Conservation (phyloP, 2,113 vertebrate species). For the Tyto alba region DNA sequence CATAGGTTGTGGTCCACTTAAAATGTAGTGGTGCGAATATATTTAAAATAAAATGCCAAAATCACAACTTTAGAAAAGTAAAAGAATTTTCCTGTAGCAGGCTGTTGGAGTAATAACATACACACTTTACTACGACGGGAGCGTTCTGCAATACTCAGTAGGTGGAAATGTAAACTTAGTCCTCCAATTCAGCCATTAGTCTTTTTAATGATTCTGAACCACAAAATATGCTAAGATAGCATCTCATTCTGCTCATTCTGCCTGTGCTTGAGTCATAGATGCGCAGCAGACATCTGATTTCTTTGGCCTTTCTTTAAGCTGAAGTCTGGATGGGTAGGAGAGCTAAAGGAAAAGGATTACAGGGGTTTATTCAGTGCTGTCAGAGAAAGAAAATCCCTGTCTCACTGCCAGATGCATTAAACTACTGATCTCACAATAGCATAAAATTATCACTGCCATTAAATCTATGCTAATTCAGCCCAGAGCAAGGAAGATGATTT, state of each 20-base stretch:
- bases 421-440: constrained; percentile 45
- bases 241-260: neutral
- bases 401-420: constrained; percentile 52
- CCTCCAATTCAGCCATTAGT: neutral
- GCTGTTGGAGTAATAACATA: neutral
- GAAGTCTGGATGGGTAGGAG: neutral
- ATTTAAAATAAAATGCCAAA: neutral
- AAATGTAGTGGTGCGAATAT: rapidly evolving
- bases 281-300: neutral
- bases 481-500: constrained; percentile 29
- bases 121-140: neutral
- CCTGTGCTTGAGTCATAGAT: neutral
- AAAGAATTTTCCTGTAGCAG: neutral
- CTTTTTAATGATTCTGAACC: constrained; percentile 12
- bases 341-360: constrained; percentile 28
- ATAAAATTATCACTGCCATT: constrained; percentile 65
- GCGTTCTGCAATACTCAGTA: neutral
- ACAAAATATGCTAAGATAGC: neutral
- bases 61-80: neutral
- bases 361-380: constrained; percentile 33
- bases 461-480: constrained; percentile 64
- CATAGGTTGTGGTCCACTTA: neutral
- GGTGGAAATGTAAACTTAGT: neutral
- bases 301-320: constrained; percentile 12
- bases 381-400: constrained; percentile 43